A percentile compares a stretch with the other conserved stretches of the same genome.
Evolutionary conservation across 2,113 vertebrate genomes (phyloP).

Genomic region (Nothobranchius furzeri): DNA sequence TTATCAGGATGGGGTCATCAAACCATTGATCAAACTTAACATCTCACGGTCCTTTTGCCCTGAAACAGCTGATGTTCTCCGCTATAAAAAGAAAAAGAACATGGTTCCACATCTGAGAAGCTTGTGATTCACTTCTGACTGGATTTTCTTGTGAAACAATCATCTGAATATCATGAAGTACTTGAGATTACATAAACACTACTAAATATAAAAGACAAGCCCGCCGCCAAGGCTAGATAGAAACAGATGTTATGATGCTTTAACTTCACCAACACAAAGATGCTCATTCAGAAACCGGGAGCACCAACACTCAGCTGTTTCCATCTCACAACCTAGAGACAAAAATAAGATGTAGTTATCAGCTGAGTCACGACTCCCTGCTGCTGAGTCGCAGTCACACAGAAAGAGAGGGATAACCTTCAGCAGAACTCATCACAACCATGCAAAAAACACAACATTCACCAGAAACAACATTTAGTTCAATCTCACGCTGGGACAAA

Average conservation of each 20-base stretch:
- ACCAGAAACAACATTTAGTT: background rate
- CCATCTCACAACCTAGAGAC: background rate
- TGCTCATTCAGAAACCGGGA: background rate
- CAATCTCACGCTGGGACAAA: background rate
- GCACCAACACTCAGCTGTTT: background rate
- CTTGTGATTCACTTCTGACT: slow-evolving; percentile 29
- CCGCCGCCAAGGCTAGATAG: background rate
- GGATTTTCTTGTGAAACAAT: background rate
- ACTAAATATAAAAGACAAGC: too few relatives aligned
- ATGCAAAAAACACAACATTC: background rate
- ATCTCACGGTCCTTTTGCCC: slow-evolving; percentile 25
- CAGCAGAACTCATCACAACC: background rate
- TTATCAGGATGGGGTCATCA: background rate
- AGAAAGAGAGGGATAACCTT: background rate
- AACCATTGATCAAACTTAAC: background rate
- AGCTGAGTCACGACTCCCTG: slow-evolving; percentile 22
- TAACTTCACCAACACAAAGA: background rate
- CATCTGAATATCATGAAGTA: slow-evolving; percentile 1
- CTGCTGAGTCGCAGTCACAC: slow-evolving; percentile 19
- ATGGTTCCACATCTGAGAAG: background rate
- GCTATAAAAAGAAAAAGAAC: too few relatives aligned
- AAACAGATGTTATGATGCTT: background rate
- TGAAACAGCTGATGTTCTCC: slow-evolving; percentile 19
- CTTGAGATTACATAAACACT: background rate
- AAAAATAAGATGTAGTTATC: background rate